Evolutionary conservation across 1,140 invertebrate genomes (phyloP), one percentile per base, ranked within the genome.

Genomic region (Hylyphantes graminicola): DNA sequence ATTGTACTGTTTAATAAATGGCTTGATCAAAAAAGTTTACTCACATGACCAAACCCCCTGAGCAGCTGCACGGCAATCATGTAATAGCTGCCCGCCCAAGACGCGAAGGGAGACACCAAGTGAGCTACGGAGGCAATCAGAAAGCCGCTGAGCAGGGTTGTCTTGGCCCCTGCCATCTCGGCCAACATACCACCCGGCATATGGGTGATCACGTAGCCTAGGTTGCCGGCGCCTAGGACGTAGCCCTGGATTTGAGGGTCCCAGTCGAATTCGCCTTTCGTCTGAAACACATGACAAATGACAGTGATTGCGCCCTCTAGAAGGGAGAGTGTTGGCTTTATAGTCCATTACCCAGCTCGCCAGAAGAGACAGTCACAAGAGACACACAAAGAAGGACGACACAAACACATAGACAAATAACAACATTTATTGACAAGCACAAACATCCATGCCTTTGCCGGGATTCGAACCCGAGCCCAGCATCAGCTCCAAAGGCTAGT

Each of bases 201-300:
- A 89, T 97, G 94, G 0, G 94, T 94, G 0, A 95, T 89, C 64
- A 96, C 92, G 88, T 96, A 96, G 7, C 95, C 95, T 93, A 94
- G 95, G 88, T 96, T 96, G 88, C 96, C 96, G 15, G 94, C 93
- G 21, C 93, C 93, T 64, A 96, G 90, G 84, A 97, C 94, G 80
- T 95, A 89, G 73, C 63, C 70, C 61, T 87, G 85, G 12, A 78
- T 61, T 13, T 80, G n/a, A n/a, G 77, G 50, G 63, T 86, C 72
- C 87, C 87, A 87, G 48, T 86, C 67, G 17, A 87, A 85, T 61
- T 78, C 48, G 4, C 74, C 74, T 3, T 51, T 17, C 1, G 6
- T 3, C 74, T 76, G 10, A 19, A 63, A 76, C 17, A 76, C 5
- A 0, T n/a, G n/a, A n/a, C n/a, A n/a, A n/a, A n/a, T n/a, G n/a